Conservation (phyloP, 2,113 vertebrate genomes). For the Dromiciops gliroides region DNA sequence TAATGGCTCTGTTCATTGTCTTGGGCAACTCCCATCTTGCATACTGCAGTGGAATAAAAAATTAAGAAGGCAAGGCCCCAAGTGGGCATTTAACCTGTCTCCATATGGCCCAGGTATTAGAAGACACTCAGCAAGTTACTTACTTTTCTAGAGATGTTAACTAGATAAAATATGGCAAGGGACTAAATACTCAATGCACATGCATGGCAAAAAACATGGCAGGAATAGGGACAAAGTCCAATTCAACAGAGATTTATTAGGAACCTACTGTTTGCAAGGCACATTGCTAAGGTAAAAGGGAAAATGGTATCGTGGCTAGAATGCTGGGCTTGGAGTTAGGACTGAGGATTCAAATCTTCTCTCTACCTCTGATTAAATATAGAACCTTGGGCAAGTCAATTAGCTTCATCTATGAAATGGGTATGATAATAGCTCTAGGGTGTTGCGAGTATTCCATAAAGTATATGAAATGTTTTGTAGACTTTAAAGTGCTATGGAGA, state of each 20-base stretch:
- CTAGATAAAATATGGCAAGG: not conserved
- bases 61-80: conserved; percentile 74
- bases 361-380: not conserved
- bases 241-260: not conserved
- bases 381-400: not conserved
- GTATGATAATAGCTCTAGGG: not conserved
- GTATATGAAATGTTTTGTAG: not conserved
- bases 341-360: not conserved
- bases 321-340: not conserved
- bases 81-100: conserved; percentile 74
- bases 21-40: conserved; percentile 80
- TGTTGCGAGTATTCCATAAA: not conserved
- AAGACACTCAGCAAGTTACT: conserved; percentile 60
- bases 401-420: not conserved
- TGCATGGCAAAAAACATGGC: not conserved
- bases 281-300: not conserved
- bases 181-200: conserved; percentile 1
- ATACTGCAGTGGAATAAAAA: conserved; percentile 79
- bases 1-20: conserved; percentile 82
- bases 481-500: not conserved
- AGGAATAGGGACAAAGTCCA: not conserved
- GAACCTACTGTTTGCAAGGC: not conserved
- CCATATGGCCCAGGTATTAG: conserved; percentile 63
- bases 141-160: conserved; percentile 74
- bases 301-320: not conserved